Evolutionary conservation across 2,113 vertebrate genomes (phyloP), one percentile per base, ranked within the genome.

Genomic region (Forbesichthys agassizii): DNA sequence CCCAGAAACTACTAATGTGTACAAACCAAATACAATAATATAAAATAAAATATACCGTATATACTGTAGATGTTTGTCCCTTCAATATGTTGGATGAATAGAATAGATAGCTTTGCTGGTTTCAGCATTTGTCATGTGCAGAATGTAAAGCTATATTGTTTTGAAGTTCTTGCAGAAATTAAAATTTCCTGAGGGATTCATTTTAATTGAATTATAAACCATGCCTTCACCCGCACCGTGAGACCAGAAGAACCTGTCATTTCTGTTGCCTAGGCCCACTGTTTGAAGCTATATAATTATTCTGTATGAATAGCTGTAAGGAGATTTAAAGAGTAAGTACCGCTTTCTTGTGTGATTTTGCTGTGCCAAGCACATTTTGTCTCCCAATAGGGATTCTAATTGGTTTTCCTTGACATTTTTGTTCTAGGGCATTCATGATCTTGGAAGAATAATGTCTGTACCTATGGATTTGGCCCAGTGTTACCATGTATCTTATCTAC

Each of bases 131-230:
- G 52, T 54, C 11, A 54, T 14, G 3, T 14, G 13, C 52, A 54
- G 52, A 6, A 16, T 54, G 52, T 54, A 11, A 48, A 46, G 48
- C 54, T 47, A 54, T 61, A 42, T 53, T 27, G 49, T 12, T 72
- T 71, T 74, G 33, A 61, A 46, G 54, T 56, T 48, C 59, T 33
- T 20, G 16, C 33, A 51, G 48, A 61, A 85, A 73, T 66, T 53
- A 79, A 73, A 77, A 77, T 73, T 64, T 71, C n/a, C n/a, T 78
- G 13, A 66, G 77, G 87, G 87, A 74, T 85, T 87, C 75, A 70
- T 62, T 68, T 87, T 92, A 90, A 91, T 91, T 82, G 83, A 88
- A 80, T 93, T 91, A n/a, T 83, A 63, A 89, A 14, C 33, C 33
- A 5, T 58, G 42, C 48, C 11, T 47, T 52, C 49, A 54, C 20